Evolutionary conservation across 2,113 vertebrate species (phyloP), one percentile per base, ranked within the genome.

Genomic region (Spermophilus dauricus): DNA sequence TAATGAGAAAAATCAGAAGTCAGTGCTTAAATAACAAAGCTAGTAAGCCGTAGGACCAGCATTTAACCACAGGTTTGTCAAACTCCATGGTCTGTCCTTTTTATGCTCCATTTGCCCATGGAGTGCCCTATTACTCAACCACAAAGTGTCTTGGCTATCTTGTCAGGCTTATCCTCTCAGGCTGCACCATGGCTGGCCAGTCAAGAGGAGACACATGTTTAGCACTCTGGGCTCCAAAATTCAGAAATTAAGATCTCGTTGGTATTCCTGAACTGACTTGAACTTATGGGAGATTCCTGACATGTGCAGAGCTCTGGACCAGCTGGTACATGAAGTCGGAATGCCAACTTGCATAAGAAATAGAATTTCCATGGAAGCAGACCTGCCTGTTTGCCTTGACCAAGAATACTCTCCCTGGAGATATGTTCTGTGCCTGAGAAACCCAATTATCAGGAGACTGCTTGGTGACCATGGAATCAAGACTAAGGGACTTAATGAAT

Each of bases 221-320:
- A 65, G 72, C 17, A 75, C 82, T 39, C 34, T 58, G 32, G 18
- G 8, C 56, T 72, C 12, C 42, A 42, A 67, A 86, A 67, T 67
- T 82, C 51, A 89, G 89, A 86, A 81, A 69, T 45, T 82, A 37
- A 85, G 28, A 61, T 94, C 34, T 97, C 61, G 7, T 75, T 85
- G 58, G 13, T 80, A 34, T 82, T 86, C 6, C 61, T 89, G 65
- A 89, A 34, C 77, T 89, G 42, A 70, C 39, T 1, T 76, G 73
- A 10, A 26, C 22, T 84, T 56, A 58, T 0, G 28, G 37, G 58
- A 77, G 51, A 32, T 69, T 82, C 73, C 34, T 34, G 2, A 45
- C 3, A 30, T 26, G 28, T 45, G 51, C n/a, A 88, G 56, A 80
- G 26, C 17, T 81, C 73, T 89, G 73, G 34, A 14, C 26, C 65